Conservation (phyloP, 2,797 vertebrate species). For the Antrozous pallidus region DNA sequence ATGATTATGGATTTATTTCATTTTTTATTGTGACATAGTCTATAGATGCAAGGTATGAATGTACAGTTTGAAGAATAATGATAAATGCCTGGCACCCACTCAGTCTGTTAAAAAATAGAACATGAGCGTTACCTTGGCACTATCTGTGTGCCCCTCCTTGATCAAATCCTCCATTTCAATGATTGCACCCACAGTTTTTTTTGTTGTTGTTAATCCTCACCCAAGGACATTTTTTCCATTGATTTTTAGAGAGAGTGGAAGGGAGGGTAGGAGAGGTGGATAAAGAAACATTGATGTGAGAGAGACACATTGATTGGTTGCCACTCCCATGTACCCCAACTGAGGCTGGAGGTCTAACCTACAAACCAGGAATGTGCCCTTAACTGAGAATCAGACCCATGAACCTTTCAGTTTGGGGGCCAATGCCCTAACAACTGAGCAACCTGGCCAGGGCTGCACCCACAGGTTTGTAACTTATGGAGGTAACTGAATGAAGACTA, state of each 20-base stretch:
- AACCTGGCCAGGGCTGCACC: neutral
- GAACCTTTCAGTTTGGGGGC: neutral
- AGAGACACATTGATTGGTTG: neutral
- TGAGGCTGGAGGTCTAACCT: neutral
- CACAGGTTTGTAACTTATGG: neutral
- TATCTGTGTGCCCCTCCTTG: neutral
- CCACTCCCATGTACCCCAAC: neutral
- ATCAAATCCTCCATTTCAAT: neutral
- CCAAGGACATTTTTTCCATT: no score
- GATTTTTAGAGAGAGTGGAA: neutral
- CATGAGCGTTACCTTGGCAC: neutral
- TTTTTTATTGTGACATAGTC: neutral
- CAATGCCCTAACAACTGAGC: neutral
- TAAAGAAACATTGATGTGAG: neutral
- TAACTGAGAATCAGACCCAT: neutral
- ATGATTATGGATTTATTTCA: neutral
- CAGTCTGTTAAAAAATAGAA: neutral
- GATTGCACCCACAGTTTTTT: neutral
- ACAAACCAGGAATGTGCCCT: neutral
- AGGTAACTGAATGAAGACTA: neutral
- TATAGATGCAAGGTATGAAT: neutral
- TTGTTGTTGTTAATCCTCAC: neutral
- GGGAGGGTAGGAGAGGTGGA: neutral
- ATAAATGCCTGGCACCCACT: neutral
- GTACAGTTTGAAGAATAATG: neutral